phyloP scores from a whole-genome alignment of 2,888 invertebrate genomes.

The Halictus ligatus region DNA sequence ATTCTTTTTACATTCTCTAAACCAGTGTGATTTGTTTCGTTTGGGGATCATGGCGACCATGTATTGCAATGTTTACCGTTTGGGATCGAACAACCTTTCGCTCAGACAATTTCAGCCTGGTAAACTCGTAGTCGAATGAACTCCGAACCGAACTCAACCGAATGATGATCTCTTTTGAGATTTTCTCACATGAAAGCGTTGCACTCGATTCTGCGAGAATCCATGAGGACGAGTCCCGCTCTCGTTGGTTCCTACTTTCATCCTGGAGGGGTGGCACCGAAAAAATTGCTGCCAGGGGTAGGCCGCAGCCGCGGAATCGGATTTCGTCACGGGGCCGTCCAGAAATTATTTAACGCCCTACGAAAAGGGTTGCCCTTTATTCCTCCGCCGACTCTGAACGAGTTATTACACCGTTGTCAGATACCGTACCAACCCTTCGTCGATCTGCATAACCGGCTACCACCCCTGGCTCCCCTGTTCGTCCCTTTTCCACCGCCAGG shows the following conservation, averaged over 20 bases:
- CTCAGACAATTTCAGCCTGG: no score
- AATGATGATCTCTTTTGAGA: no score
- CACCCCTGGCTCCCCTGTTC: conserved; percentile 56
- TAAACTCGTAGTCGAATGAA: no score
- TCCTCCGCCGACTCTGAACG: conserved; percentile 70
- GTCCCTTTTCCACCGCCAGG: conserved; percentile 68
- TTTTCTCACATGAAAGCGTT: no score
- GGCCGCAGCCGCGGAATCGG: conserved; percentile 3
- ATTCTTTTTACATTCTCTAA: no score
- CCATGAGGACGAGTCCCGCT: no score
- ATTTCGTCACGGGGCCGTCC: conserved; percentile 59
- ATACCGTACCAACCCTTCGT: conserved; percentile 71
- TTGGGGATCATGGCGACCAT: no score
- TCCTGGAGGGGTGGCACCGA: not conserved
- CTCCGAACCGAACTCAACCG: no score
- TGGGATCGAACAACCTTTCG: no score
- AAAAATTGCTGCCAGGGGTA: not conserved
- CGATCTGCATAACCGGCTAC: conserved; percentile 80
- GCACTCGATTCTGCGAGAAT: no score
- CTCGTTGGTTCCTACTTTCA: not conserved
- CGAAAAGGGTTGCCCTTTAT: conserved; percentile 76
- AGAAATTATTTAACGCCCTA: conserved; percentile 55
- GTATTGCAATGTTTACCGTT: no score
- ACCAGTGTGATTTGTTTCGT: no score
- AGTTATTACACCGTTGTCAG: conserved; percentile 78